Conservation (phyloP, 2,888 invertebrate species). For the Lithophane semibrunnea region DNA sequence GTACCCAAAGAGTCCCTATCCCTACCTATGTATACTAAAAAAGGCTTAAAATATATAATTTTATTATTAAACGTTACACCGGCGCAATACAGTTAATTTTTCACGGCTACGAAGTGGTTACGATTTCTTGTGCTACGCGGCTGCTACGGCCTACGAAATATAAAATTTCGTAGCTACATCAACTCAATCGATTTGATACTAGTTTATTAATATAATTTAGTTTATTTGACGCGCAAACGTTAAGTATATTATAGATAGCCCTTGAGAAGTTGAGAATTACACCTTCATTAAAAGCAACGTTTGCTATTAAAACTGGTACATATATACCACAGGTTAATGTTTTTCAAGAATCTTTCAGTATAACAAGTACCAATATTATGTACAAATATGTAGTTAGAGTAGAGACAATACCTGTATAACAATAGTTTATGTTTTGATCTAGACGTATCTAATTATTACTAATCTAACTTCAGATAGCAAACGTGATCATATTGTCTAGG, state of each 20-base stretch:
- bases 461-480: neutral
- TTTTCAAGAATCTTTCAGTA: neutral
- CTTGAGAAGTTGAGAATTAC: neutral
- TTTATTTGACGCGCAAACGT: neutral
- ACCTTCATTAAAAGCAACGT: neutral
- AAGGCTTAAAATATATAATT: neutral
- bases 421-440: neutral
- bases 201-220: neutral
- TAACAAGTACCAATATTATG: neutral
- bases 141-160: slow-evolving; percentile 41
- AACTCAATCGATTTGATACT: neutral
- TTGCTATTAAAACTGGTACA: neutral
- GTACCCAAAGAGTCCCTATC: neutral
- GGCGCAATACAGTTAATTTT: neutral
- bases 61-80: neutral
- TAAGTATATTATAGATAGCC: neutral
- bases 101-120: slow-evolving; percentile 29
- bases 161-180: slow-evolving; percentile 3
- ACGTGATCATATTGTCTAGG: neutral
- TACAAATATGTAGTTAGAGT: too few relatives aligned
- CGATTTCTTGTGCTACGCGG: slow-evolving; percentile 42
- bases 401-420: neutral
- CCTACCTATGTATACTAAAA: neutral
- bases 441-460: neutral
- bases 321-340: neutral